Evolutionary conservation across 2,113 vertebrate genomes (phyloP).

Genomic region (Campylorhamphus procurvoides): DNA sequence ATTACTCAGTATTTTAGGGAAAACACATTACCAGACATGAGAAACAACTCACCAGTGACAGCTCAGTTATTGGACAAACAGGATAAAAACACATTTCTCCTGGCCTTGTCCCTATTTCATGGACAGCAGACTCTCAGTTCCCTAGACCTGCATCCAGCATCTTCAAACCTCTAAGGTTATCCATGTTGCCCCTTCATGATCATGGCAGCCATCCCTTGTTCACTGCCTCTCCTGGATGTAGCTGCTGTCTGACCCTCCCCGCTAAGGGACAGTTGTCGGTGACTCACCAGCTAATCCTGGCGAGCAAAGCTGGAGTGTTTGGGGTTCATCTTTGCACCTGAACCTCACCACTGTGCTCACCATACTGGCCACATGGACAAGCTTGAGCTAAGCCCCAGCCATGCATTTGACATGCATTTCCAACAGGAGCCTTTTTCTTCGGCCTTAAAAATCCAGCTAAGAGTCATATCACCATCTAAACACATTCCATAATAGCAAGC

Average conservation of each 20-base stretch:
- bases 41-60: neutral
- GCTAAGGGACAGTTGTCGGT: rapidly evolving
- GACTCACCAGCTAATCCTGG: rapidly evolving
- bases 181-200: rapidly evolving
- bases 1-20: neutral
- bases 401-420: neutral
- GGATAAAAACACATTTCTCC: neutral
- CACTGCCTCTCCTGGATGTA: neutral
- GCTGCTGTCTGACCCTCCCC: neutral
- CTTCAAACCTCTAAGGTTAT: neutral
- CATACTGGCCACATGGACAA: rapidly evolving
- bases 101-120: neutral
- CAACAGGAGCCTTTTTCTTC: neutral
- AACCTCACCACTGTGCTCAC: neutral
- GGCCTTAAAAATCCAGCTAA: neutral
- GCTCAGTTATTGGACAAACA: neutral
- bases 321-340: neutral
- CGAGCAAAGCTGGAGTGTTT: neutral
- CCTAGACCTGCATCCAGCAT: too few species aligned
- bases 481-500: neutral
- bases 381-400: neutral
- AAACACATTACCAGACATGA: neutral
- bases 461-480: neutral
- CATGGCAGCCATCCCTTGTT: neutral
- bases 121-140: neutral